Evolutionary conservation across 1,140 invertebrate genomes (phyloP).

Genomic region (Heterodera schachtii): DNA sequence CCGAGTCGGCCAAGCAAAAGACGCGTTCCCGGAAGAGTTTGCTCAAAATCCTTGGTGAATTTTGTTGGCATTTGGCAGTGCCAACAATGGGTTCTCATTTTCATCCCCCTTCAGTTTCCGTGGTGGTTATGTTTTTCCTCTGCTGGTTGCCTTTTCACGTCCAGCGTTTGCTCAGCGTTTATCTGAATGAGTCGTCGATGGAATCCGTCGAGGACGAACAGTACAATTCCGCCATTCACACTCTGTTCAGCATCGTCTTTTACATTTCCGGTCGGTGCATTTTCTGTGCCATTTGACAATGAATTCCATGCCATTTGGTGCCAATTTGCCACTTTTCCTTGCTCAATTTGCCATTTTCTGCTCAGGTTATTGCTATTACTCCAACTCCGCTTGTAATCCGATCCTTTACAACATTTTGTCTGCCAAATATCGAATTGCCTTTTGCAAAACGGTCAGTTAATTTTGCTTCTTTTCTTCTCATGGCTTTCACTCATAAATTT

Average conservation of each 20-base stretch:
- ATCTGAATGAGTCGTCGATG: constrained; percentile 42
- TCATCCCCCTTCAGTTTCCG: constrained; percentile 75
- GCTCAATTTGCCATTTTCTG: neutral
- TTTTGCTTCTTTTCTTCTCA: neutral
- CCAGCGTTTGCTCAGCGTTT: constrained; percentile 74
- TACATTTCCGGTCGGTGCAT: constrained; percentile 47
- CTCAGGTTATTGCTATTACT: constrained; percentile 53
- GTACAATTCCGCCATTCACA: constrained; percentile 29
- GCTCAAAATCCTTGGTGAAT: constrained; percentile 56
- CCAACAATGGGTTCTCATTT: constrained; percentile 4
- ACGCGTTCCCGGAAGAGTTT: constrained; percentile 41
- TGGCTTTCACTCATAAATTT: neutral
- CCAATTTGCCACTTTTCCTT: too few relatives aligned
- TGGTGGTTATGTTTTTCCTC: constrained; percentile 87
- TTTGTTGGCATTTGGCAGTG: neutral
- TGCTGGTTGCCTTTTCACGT: constrained; percentile 91
- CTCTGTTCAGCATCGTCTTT: constrained; percentile 46
- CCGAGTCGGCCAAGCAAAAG: constrained; percentile 45
- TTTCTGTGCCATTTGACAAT: constrained; percentile 7
- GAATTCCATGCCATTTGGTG: too few relatives aligned
- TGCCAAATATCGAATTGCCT: constrained; percentile 39
- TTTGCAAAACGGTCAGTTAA: constrained; percentile 32
- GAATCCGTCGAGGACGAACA: neutral
- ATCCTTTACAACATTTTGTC: constrained; percentile 56
- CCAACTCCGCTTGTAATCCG: constrained; percentile 52